phyloP scores from a whole-genome alignment of 2,888 invertebrate species.

The Diarsia dahlii region DNA sequence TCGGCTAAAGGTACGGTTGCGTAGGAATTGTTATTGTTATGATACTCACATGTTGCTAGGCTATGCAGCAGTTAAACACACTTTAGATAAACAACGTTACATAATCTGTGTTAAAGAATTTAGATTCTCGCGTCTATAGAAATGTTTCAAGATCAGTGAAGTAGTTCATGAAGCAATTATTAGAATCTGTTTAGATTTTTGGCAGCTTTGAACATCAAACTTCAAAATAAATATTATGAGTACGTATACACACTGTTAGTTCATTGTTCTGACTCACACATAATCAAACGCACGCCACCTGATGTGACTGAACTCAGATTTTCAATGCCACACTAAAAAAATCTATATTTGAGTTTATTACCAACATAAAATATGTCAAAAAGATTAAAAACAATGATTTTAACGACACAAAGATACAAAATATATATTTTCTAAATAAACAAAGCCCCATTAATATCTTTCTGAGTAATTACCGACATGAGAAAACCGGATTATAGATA shows the following conservation, averaged over 20 bases:
- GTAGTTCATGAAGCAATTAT: constrained; percentile 36
- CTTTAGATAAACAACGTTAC: constrained; percentile 22
- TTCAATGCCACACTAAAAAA: constrained; percentile 46
- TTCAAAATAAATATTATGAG: constrained; percentile 46
- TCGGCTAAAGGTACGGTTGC: constrained; percentile 67
- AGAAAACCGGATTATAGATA: constrained; percentile 71
- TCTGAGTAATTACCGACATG: constrained; percentile 76
- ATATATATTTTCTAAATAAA: constrained; percentile 70
- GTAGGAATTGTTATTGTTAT: constrained; percentile 50
- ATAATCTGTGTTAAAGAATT: constrained; percentile 10
- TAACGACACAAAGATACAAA: constrained; percentile 46
- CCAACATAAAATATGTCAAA: constrained; percentile 65
- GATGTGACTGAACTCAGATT: constrained; percentile 57
- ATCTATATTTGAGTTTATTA: constrained; percentile 60
- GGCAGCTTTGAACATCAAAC: constrained; percentile 48
- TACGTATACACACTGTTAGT: constrained; percentile 22
- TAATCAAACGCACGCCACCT: constrained; percentile 44
- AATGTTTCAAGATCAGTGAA: constrained; percentile 27
- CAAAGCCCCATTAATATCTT: constrained; percentile 72
- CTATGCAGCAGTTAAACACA: background rate
- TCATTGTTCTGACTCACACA: constrained; percentile 50
- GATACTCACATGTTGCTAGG: constrained; percentile 31
- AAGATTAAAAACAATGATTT: constrained; percentile 58
- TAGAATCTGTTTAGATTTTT: constrained; percentile 46
- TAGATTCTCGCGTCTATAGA: constrained; percentile 10